Evolutionary conservation across 2,113 vertebrate species (phyloP), one percentile per base, ranked within the genome.

Genomic region (Cygnus atratus): DNA sequence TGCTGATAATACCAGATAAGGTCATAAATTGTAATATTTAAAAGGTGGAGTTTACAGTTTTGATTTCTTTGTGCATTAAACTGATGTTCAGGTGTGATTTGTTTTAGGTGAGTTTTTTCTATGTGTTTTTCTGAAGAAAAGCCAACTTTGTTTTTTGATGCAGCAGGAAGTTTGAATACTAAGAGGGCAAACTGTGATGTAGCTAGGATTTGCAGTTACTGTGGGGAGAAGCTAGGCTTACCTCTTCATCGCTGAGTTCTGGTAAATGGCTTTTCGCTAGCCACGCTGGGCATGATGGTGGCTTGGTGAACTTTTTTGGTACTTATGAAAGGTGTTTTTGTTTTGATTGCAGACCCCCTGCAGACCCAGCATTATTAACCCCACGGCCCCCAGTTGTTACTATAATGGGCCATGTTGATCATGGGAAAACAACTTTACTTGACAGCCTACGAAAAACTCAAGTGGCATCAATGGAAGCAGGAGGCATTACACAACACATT

Each of bases 391-490:
- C 99, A 0, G 98, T 99, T 81, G 99, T 99, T 75, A 99, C 99
- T 44, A 99, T 99, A 93, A 98, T 99, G 99, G 99, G 99, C 50
- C 99, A 99, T 6, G 99, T 99, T 71, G 99, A 99, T 90, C 99
- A 99, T 35, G 99, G 99, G 20, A 99, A 99, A 93, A 99, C 99
- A 5, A 99, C 99, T 0, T 97, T 99, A 57, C 98, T 99, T 84
- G 99, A 99, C 98, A 98, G 98, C 48, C 97, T 99, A 37, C 96
- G 99, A 87, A 99, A 98, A 97, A 99, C 98, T 81, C 99, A 99
- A 15, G 97, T 99, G 76, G 99, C 97, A 0, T 92, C 98, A 2
- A 97, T 91, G 83, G 99, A 99, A 89, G 98, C 98, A 44, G 98
- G 98, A 90, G 98, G 98, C 95, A 99, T 99, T 94, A 99, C 99